Evolutionary conservation across 1,140 invertebrate genomes (phyloP).

Genomic region (Euwallacea similis): DNA sequence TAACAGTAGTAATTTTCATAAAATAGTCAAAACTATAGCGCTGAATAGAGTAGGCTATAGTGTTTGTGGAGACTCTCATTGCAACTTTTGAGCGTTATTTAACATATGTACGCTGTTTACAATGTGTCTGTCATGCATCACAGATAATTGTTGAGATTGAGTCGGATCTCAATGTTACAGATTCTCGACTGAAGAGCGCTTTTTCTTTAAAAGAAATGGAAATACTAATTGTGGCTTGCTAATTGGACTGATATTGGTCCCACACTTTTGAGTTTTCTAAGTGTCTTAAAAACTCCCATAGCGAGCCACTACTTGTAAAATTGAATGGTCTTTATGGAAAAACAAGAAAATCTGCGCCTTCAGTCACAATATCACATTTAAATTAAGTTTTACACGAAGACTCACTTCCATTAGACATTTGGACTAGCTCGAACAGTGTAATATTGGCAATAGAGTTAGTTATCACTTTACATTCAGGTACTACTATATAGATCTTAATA

Average conservation of each 20-base stretch:
- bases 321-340: not conserved
- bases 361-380: conserved; percentile 22
- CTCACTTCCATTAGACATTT: conserved; percentile 41
- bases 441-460: conserved; percentile 37
- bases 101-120: conserved; percentile 52
- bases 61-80: conserved; percentile 42
- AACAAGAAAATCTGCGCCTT: conserved; percentile 15
- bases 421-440: conserved; percentile 44
- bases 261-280: not conserved
- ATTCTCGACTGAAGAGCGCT: conserved; percentile 16
- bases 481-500: conserved; percentile 41
- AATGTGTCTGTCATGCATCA: conserved; percentile 49
- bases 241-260: too few relatives aligned
- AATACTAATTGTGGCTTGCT: too few relatives aligned
- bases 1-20: conserved; percentile 17
- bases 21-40: conserved; percentile 15
- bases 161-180: conserved; percentile 37
- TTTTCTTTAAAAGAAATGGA: conserved; percentile 3
- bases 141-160: conserved; percentile 46
- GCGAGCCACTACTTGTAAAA: not conserved
- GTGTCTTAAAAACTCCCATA: not conserved
- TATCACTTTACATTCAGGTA: conserved; percentile 48
- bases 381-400: conserved; percentile 24
- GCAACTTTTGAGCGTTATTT: conserved; percentile 51
- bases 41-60: conserved; percentile 7